These are phyloP conservation scores for Enteromius treurensis DNA, from an alignment of 2,797 vertebrate genomes.

Conservation along the genomic window DNA sequence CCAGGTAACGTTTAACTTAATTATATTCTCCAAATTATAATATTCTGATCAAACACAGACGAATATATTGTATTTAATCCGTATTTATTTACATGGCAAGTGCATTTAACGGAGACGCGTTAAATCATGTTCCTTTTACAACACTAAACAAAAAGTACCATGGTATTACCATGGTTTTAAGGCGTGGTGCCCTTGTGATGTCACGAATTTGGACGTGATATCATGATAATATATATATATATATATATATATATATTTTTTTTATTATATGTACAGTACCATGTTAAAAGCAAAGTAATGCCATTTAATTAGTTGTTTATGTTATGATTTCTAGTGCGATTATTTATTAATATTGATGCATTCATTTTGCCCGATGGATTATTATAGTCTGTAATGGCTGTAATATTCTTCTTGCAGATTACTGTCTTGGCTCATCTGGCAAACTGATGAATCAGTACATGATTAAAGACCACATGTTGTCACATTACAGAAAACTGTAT, in stretches of 20 bases:
- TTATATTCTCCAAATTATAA: background rate
- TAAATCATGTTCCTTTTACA: background rate
- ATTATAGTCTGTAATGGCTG: constrained; percentile 21
- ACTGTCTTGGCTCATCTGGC: constrained; percentile 81
- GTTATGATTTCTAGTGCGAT: background rate
- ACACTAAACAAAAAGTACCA: background rate
- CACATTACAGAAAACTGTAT: constrained; percentile 94
- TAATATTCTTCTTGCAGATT: constrained; percentile 79
- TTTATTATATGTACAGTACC: background rate
- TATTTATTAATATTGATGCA: background rate
- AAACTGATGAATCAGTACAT: constrained; percentile 81
- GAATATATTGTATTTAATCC: background rate
- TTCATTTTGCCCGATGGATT: background rate
- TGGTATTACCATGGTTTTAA: background rate
- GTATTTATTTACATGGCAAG: background rate
- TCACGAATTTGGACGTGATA: background rate
- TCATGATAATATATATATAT: background rate
- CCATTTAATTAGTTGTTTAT: background rate
- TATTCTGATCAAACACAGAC: background rate
- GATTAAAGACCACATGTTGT: constrained; percentile 90
- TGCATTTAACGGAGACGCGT: background rate
- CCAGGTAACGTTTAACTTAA: constrained; percentile 66
- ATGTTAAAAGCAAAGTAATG: background rate
- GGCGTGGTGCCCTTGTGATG: background rate
- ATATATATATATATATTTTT: background rate